Conservation (phyloP, 2,888 invertebrate species). For the Clostera curtula region DNA sequence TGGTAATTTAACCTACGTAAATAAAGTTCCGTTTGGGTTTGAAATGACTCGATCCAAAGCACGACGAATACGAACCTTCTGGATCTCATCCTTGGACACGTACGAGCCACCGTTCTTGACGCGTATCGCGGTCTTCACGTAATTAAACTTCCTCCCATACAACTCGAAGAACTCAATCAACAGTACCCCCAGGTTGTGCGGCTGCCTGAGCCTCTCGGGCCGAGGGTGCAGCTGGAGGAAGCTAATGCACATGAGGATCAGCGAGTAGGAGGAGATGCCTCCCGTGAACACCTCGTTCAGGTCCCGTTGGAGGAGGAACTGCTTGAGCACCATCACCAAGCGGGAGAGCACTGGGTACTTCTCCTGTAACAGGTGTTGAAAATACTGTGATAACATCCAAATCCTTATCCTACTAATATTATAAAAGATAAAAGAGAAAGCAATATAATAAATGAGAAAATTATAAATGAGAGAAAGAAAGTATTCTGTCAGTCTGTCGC, state of each 20-base stretch:
- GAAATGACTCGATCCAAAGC: too few relatives aligned
- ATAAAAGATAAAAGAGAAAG: too few relatives aligned
- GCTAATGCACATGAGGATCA: conserved; percentile 98
- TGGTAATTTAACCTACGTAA: too few relatives aligned
- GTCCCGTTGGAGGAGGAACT: conserved; percentile 97
- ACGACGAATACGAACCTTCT: conserved; percentile 52
- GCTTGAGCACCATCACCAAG: conserved; percentile 97
- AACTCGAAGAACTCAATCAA: conserved; percentile 98
- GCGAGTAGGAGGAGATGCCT: conserved; percentile 98
- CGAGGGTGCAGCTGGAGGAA: conserved; percentile 95
- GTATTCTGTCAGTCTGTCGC: too few relatives aligned
- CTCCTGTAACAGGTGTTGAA: conserved; percentile 55
- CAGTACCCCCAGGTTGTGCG: conserved; percentile 91
- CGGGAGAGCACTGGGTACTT: conserved; percentile 93
- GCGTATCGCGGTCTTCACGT: conserved; percentile 94
- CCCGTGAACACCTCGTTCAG: conserved; percentile 99
- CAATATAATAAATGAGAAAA: too few relatives aligned
- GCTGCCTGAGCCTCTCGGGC: conserved; percentile 79
- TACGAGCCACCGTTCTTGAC: conserved; percentile 95
- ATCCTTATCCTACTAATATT: too few relatives aligned
- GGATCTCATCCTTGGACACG: conserved; percentile 94
- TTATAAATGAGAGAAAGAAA: too few relatives aligned
- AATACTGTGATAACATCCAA: too few relatives aligned
- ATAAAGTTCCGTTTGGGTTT: too few relatives aligned
- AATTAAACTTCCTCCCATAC: conserved; percentile 97